Conservation (phyloP, 1,140 invertebrate species). For the Ganaspis sp. region DNA sequence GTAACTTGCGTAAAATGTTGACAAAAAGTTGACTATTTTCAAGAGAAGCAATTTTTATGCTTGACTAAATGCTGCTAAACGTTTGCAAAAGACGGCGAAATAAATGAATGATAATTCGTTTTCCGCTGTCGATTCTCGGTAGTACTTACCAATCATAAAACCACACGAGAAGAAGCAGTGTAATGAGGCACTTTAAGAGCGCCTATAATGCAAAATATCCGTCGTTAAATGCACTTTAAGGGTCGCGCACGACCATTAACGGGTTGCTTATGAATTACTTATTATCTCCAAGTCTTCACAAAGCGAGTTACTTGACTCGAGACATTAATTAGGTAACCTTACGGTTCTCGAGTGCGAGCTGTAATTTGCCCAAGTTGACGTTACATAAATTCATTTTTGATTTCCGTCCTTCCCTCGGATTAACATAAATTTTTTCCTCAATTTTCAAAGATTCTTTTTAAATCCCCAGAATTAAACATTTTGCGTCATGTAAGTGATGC, state of each 20-base stretch:
- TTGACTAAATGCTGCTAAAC: too few species aligned
- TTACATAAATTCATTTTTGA: not conserved
- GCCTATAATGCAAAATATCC: slow-evolving; percentile 26
- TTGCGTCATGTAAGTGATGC: too few species aligned
- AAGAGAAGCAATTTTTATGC: too few species aligned
- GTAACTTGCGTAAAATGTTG: too few species aligned
- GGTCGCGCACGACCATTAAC: slow-evolving; percentile 3
- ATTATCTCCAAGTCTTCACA: slow-evolving; percentile 5
- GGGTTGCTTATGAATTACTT: slow-evolving; percentile 9
- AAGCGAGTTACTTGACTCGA: slow-evolving; percentile 12
- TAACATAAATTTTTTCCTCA: not conserved
- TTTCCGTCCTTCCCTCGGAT: slow-evolving; percentile 5
- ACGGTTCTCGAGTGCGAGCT: not conserved
- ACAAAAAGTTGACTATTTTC: too few species aligned
- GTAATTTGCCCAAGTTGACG: not conserved
- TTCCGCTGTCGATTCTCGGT: not conserved
- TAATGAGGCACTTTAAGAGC: slow-evolving; percentile 48
- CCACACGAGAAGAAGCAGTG: slow-evolving; percentile 35
- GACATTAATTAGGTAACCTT: slow-evolving; percentile 10
- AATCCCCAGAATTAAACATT: too few species aligned
- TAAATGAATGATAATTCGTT: too few species aligned
- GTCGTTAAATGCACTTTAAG: not conserved
- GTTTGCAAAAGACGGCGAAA: not conserved
- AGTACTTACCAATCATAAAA: slow-evolving; percentile 48
- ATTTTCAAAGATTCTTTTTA: too few species aligned